phyloP scores from a whole-genome alignment of 2,888 invertebrate genomes.

The Coelogynopora nodosa region DNA sequence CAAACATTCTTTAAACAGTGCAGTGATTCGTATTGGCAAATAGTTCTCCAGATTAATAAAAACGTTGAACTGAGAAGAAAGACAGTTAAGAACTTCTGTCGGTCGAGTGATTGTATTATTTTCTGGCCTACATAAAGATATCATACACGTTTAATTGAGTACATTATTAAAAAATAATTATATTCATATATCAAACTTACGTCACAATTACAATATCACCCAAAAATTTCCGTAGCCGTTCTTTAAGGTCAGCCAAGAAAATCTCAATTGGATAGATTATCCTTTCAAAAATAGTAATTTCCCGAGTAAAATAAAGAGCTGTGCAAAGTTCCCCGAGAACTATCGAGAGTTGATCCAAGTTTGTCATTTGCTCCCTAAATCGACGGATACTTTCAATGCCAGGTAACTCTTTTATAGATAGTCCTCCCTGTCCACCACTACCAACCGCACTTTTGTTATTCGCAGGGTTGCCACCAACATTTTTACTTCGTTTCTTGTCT shows the following conservation, averaged over 20 bases:
- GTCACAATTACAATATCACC: background rate
- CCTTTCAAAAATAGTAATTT: conserved; percentile 97
- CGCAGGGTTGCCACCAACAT: too few relatives aligned
- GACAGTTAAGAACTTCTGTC: background rate
- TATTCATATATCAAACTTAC: background rate
- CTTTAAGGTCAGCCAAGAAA: conserved; percentile 90
- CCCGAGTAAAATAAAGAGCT: conserved; percentile 91
- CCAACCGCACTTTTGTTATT: background rate
- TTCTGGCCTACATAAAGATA: too few relatives aligned
- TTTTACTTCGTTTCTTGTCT: background rate
- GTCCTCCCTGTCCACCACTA: background rate
- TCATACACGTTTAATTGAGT: too few relatives aligned
- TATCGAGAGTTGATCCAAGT: conserved; percentile 96
- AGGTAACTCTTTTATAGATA: conserved; percentile 64
- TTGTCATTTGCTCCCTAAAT: conserved; percentile 89
- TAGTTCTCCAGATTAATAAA: background rate
- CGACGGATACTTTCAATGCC: conserved; percentile 92
- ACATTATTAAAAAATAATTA: too few relatives aligned
- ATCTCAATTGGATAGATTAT: conserved; percentile 97
- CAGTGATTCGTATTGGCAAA: background rate
- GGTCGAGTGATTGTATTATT: background rate
- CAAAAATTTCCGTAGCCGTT: conserved; percentile 52
- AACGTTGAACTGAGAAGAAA: background rate
- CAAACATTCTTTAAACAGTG: background rate
- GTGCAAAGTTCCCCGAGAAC: conserved; percentile 92